Evolutionary conservation across 53 echinoderm and acorn worm species (phyloP), one percentile per base, ranked within the genome.

Genomic region (Hippasteria phrygiana): DNA sequence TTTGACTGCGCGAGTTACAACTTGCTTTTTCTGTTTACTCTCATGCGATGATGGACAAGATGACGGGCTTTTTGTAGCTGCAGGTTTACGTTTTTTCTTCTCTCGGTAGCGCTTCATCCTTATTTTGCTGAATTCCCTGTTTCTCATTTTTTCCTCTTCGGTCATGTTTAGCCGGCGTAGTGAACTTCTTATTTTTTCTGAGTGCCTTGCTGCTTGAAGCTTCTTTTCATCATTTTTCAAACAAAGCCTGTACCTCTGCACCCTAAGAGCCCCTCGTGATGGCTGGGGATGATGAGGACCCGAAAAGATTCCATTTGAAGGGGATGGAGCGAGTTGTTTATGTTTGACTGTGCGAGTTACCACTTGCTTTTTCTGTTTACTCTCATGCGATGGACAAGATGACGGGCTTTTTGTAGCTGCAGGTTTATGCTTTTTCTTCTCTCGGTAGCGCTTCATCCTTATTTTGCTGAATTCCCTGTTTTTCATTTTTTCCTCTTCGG

Each of bases 91-190:
- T 71, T 71, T 71, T 37, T 71, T 24, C 29, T 12, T 63, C 12
- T 63, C 63, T 8, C 63, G 24, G 63, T 27, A 63, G 63, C 29
- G 5, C 32, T 29, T 27, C 63, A 63, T 63, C 12, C 63, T 1
- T 63, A 18, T 28, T 63, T 28, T 38, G 37, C 71, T 71, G 3
- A 38, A 17, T 37, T 71, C 71, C 39, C 16, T 39, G 20, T 71
- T 71, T 18, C 71, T 71, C 71, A 36, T 4, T 71, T 71, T 71
- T 18, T 71, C 14, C 18, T 71, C 37, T 71, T 71, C n/a, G n/a
- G n/a, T n/a, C n/a, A n/a, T n/a, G n/a, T n/a, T n/a, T n/a, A n/a
- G n/a, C n/a, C n/a, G n/a, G n/a, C n/a, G n/a, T n/a, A n/a, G n/a
- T n/a, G n/a, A n/a, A n/a, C n/a, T n/a, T n/a, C n/a, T n/a, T n/a